Evolutionary conservation across 2,888 invertebrate genomes (phyloP).

Genomic region (Zygaena filipendulae): DNA sequence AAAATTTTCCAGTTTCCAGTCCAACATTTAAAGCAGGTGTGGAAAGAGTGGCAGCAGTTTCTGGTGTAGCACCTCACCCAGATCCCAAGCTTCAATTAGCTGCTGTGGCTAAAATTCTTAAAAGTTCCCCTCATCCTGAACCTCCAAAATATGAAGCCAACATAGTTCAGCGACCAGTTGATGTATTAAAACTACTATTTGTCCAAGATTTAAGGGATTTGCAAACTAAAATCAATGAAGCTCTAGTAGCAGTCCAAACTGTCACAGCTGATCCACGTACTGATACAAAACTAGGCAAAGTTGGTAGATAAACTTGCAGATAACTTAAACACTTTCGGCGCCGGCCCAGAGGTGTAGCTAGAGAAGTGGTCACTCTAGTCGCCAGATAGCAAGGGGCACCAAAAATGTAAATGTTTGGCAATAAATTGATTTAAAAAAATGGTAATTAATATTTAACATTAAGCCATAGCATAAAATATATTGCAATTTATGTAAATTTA

Average conservation of each 20-base stretch:
- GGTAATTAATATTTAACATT: too few relatives aligned
- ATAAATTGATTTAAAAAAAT: too few relatives aligned
- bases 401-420: not conserved
- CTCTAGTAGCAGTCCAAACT: conserved; percentile 90
- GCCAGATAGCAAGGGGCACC: not conserved
- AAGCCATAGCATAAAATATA: too few relatives aligned
- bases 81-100: conserved; percentile 55
- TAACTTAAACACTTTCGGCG: not conserved
- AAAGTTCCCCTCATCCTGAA: conserved; percentile 84
- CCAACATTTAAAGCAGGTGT: conserved; percentile 87
- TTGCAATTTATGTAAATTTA: too few relatives aligned
- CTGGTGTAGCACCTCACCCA: conserved; percentile 50
- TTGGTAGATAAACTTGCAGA: conserved; percentile 75
- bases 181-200: conserved; percentile 81
- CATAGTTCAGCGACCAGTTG: conserved; percentile 57
- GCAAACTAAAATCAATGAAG: conserved; percentile 94
- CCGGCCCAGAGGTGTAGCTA: not conserved
- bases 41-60: conserved; percentile 77
- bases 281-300: conserved; percentile 93
- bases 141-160: conserved; percentile 36
- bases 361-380: not conserved
- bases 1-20: conserved; percentile 79
- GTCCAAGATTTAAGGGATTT: conserved; percentile 86
- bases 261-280: conserved; percentile 98
- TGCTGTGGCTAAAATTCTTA: conserved; percentile 79